Percentiles rank a stretch among this genome's conserved stretches.
Evolutionary conservation across 2,113 vertebrate species (phyloP).

Genomic region (Noctilio leporinus): DNA sequence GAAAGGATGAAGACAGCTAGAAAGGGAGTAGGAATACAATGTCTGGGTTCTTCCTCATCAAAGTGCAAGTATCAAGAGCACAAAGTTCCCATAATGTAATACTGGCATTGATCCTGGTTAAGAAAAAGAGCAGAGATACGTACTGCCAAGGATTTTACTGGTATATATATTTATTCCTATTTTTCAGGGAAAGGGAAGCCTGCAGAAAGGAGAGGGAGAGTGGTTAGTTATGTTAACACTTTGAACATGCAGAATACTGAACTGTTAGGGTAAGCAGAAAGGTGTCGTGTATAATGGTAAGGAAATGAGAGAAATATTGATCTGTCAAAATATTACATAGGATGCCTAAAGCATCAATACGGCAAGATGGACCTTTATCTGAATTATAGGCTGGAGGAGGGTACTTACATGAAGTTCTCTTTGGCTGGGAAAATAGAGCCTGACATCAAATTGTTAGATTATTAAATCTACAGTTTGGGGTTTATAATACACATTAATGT

Average conservation of each 20-base stretch:
- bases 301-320: not conserved
- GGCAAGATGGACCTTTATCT: not conserved
- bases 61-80: not conserved
- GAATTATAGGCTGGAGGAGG: not conserved
- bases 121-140: not conserved
- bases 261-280: not conserved
- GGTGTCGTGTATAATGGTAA: not conserved
- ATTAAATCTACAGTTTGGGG: not conserved
- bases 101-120: not conserved
- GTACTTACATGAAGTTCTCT: not conserved
- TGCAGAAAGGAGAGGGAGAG: not conserved
- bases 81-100: not conserved
- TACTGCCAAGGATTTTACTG: not conserved
- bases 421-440: not conserved
- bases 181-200: not conserved
- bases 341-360: not conserved
- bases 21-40: not conserved
- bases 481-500: not conserved
- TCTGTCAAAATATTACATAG: too few relatives aligned
- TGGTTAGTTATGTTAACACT: not conserved
- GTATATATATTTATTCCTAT: not conserved
- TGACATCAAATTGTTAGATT: not conserved
- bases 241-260: not conserved
- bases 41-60: not conserved
- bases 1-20: not conserved